Evolutionary conservation across 2,113 vertebrate species (phyloP), one percentile per base, ranked within the genome.

Genomic region (Megaceryle torquata): DNA sequence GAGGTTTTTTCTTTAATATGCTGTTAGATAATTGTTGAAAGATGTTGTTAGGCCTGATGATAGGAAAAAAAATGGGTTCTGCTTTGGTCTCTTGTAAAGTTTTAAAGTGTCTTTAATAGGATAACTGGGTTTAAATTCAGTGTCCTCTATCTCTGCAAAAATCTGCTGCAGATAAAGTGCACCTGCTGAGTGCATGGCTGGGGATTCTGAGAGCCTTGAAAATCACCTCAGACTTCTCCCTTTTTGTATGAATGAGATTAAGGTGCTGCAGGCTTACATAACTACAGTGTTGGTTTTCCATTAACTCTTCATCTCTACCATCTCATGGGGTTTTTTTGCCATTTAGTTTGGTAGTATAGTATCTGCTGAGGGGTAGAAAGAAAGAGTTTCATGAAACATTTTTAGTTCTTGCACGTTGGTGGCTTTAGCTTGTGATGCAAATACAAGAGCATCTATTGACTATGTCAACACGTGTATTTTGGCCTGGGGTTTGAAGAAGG

Each of bases 41-140:
- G 29, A 35, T 88, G 71, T 88, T 91, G 48, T 88, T 83, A 84
- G 53, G 26, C 46, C 54, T 86, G 33, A 31, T 70, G 37, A 19
- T 29, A 17, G 37, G 46, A 46, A 46, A 18, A 51, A 68, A 89
- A 53, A 14, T 14, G 13, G 22, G 7, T 72, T 83, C 29, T 80
- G 41, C 69, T 94, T 93, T 87, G 33, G 11, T 86, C 46, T 85
- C 79, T 71, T 43, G 33, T 69, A 59, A 54, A 65, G 26, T 70
- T 86, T 95, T 18, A 70, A 12, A 86, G 16, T 88, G n/a, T 70
- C 41, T 89, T 91, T 88, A 89, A 21, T 81, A 63, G 39, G 22
- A n/a, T 82, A 87, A 50, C 13, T 33, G 31, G 1, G 2, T 82
- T 89, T 85, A 72, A 82, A 82, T 91, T 87, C 59, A 63, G 11